These are phyloP conservation scores for Pygocentrus nattereri DNA, from an alignment of 2,797 vertebrate genomes.

Conservation along the genomic window DNA sequence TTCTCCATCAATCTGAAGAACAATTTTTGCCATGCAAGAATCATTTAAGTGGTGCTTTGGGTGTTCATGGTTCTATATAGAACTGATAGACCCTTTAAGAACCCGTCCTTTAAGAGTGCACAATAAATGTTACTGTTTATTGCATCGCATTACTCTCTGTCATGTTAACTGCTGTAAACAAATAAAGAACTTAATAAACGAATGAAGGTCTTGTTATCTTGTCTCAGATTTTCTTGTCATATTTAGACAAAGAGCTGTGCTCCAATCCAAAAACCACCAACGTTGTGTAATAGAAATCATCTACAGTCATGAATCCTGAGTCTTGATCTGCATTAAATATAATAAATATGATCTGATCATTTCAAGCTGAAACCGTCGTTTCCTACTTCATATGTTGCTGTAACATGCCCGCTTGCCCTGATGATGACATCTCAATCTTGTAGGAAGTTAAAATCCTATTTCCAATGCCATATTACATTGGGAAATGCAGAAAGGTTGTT, in stretches of 20 bases:
- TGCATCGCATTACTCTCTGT: too few relatives aligned
- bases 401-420: constrained; percentile 7
- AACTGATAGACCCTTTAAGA: too few relatives aligned
- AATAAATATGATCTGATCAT: background rate
- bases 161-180: too few relatives aligned
- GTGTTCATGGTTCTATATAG: too few relatives aligned
- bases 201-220: too few relatives aligned
- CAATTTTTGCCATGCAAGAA: too few relatives aligned
- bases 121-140: too few relatives aligned
- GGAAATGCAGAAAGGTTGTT: constrained; percentile 51
- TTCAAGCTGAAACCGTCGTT: background rate
- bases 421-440: constrained; percentile 52
- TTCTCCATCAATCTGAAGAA: too few relatives aligned
- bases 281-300: background rate
- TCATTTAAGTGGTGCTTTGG: too few relatives aligned
- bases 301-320: background rate
- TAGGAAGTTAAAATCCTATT: constrained; percentile 51
- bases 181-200: too few relatives aligned
- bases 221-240: too few relatives aligned
- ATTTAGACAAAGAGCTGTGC: background rate
- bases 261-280: background rate
- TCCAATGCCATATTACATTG: constrained; percentile 45
- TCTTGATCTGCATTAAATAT: background rate
- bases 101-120: too few relatives aligned
- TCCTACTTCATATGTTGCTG: constrained; percentile 3